phyloP scores from a whole-genome alignment of 2,113 vertebrate species.

The Manacus vitellinus region DNA sequence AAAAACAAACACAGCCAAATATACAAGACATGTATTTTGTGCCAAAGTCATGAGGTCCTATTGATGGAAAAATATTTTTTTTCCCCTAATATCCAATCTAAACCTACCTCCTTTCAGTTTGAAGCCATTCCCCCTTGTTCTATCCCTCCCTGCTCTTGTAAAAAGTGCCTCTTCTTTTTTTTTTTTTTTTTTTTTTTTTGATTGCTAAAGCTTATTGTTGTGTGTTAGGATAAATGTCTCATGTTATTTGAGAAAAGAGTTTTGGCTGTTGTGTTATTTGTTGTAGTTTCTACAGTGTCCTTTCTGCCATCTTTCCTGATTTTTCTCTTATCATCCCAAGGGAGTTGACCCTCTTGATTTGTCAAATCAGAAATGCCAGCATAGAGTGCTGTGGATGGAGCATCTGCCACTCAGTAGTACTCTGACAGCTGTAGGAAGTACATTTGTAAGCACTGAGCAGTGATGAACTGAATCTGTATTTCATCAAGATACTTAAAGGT shows the following conservation, averaged over 20 bases:
- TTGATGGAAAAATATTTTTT: not conserved
- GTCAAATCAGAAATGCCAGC: not conserved
- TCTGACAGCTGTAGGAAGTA: not conserved
- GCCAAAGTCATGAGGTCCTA: rapidly evolving
- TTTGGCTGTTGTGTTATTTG: not conserved
- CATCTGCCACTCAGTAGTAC: not conserved
- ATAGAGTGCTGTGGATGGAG: not conserved
- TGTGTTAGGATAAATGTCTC: not conserved
- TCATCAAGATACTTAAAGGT: not conserved
- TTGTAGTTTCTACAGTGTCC: not conserved
- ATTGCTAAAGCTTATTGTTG: not conserved
- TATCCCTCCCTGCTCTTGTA: not conserved
- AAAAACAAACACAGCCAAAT: not conserved
- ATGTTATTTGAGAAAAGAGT: not conserved
- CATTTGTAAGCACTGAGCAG: not conserved
- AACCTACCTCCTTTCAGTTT: not conserved
- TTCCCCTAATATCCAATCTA: not conserved
- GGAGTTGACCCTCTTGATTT: not conserved
- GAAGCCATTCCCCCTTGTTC: not conserved
- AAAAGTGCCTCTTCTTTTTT: not conserved
- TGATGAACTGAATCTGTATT: not conserved
- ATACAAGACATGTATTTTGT: rapidly evolving
- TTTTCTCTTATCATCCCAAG: not conserved
- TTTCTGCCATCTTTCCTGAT: not conserved
- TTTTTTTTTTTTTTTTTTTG: not conserved